A percentile compares a stretch with the other conserved stretches of the same genome.
These are phyloP conservation scores for Oncorhynchus mykiss DNA, from an alignment of 2,113 vertebrate genomes.

Conservation along the genomic window DNA sequence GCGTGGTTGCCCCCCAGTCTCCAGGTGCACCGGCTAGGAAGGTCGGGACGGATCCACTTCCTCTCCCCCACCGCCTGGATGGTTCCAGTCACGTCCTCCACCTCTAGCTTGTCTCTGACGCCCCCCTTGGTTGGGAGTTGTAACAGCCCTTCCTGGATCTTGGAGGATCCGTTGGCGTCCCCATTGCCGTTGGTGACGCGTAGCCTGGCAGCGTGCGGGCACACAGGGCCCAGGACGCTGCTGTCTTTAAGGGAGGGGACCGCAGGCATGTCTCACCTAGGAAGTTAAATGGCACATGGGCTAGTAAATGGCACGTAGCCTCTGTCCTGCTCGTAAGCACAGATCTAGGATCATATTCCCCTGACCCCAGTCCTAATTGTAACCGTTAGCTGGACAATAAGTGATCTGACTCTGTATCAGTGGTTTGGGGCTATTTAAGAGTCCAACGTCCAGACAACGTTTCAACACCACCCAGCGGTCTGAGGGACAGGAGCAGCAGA, in stretches of 20 bases:
- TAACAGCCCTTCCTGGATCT: slow-evolving; percentile 34
- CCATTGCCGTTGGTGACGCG: slow-evolving; percentile 19
- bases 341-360: background rate
- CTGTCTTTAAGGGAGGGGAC: slow-evolving; percentile 68
- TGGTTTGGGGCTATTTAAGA: no score
- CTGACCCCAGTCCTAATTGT: no score
- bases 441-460: no score
- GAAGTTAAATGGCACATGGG: background rate
- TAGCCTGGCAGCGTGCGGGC: slow-evolving; percentile 68
- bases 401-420: no score
- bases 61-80: slow-evolving; percentile 61
- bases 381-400: no score
- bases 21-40: slow-evolving; percentile 90
- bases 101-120: slow-evolving; percentile 17
- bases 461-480: no score
- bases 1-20: slow-evolving; percentile 68
- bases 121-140: slow-evolving; percentile 21
- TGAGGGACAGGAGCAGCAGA: no score
- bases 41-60: slow-evolving; percentile 88
- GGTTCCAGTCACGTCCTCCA: background rate
- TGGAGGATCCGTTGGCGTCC: slow-evolving; percentile 9
- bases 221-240: slow-evolving; percentile 40
- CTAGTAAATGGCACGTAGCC: no score
- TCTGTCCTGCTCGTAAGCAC: no score
- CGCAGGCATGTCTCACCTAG: slow-evolving; percentile 71